Evolutionary conservation across 2,113 vertebrate species (phyloP).

Genomic region (Tauraco erythrolophus): DNA sequence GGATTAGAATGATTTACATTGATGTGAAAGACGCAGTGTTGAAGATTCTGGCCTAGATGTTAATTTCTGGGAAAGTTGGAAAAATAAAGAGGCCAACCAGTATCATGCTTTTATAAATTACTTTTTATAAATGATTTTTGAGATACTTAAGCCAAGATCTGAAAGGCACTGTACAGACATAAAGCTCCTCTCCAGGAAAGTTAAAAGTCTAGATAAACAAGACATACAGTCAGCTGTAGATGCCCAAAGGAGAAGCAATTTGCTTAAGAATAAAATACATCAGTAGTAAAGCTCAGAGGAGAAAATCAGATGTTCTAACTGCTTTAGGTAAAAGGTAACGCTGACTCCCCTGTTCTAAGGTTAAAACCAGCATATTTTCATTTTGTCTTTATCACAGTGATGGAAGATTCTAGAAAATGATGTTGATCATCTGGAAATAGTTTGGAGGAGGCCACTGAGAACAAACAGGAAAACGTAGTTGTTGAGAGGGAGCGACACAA

Average conservation of each 20-base stretch:
- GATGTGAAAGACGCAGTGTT: neutral
- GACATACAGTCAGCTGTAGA: neutral
- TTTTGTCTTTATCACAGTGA: neutral
- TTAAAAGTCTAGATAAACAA: neutral
- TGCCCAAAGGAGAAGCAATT: neutral
- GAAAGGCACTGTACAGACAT: neutral
- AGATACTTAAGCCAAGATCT: neutral
- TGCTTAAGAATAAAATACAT: neutral
- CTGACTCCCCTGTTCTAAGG: fast-evolving
- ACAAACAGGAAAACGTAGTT: neutral
- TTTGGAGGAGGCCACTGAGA: neutral
- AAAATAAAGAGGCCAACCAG: neutral
- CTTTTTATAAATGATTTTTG: neutral
- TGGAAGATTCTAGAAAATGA: neutral
- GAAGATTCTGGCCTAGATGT: neutral
- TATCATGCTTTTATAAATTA: neutral
- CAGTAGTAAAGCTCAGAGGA: neutral
- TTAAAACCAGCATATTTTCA: neutral
- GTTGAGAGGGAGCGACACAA: neutral
- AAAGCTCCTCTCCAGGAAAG: neutral
- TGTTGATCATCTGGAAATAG: neutral
- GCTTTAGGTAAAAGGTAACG: neutral
- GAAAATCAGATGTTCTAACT: neutral
- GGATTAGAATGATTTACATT: neutral
- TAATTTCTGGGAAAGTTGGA: neutral